A percentile compares a stretch with the other conserved stretches of the same genome.
phyloP scores from a whole-genome alignment of 1,140 invertebrate species.

The Melipona quadrifasciata region DNA sequence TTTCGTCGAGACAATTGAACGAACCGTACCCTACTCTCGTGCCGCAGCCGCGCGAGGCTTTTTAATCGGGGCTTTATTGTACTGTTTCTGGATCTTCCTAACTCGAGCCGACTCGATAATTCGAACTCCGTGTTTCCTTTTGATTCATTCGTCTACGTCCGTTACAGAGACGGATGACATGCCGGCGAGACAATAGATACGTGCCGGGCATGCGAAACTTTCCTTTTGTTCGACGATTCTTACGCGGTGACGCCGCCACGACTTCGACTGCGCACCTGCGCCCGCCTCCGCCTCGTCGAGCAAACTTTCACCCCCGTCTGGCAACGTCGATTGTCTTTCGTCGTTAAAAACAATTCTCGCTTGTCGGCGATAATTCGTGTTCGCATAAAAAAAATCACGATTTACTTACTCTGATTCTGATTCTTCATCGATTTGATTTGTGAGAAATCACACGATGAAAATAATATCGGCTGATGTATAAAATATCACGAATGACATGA shows the following conservation, averaged over 20 bases:
- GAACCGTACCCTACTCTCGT: background rate
- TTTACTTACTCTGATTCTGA: too few species aligned
- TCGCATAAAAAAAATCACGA: too few species aligned
- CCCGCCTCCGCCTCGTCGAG: background rate
- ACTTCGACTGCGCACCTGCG: conserved; percentile 45
- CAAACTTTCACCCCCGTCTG: conserved; percentile 10
- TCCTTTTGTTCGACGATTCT: conserved; percentile 55
- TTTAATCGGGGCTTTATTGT: background rate
- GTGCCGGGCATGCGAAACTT: conserved; percentile 52
- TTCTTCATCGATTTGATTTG: too few species aligned
- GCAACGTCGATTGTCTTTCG: background rate
- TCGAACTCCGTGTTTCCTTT: conserved; percentile 39
- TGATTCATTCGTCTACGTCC: conserved; percentile 53
- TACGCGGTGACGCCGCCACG: conserved; percentile 38
- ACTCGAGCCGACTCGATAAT: conserved; percentile 39
- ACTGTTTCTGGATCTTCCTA: background rate
- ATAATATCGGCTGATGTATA: too few species aligned
- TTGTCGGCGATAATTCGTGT: background rate
- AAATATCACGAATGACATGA: too few species aligned
- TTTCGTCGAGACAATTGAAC: conserved; percentile 1
- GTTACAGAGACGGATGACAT: conserved; percentile 51
- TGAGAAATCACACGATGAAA: conserved; percentile 57
- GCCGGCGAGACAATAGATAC: conserved; percentile 52
- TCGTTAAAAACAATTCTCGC: background rate
- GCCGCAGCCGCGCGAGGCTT: background rate